phyloP scores from a whole-genome alignment of 2,113 vertebrate genomes.

The Ceuthmochares aereus region DNA sequence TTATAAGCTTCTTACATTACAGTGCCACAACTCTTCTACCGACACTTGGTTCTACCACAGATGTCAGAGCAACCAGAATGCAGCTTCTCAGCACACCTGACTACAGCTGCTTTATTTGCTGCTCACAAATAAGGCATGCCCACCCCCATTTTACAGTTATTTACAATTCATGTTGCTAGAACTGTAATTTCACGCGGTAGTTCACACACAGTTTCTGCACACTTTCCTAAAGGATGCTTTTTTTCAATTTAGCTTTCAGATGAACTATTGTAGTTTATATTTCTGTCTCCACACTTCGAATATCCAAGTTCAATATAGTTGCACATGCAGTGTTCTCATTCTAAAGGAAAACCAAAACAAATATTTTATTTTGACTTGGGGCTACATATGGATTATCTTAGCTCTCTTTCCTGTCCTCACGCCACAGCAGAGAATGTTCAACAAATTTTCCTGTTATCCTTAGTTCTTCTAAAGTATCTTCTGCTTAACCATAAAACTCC shows the following conservation, averaged over 20 bases:
- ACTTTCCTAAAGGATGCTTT: neutral
- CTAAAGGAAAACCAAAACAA: neutral
- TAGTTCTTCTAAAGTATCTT: neutral
- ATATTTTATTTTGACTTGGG: neutral
- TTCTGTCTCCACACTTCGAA: neutral
- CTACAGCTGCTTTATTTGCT: neutral
- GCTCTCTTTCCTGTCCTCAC: neutral
- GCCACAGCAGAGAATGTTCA: neutral
- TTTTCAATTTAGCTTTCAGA: neutral
- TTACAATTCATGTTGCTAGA: neutral
- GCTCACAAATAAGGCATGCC: neutral
- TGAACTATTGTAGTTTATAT: neutral
- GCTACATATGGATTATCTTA: neutral
- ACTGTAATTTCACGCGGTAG: neutral
- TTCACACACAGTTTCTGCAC: neutral
- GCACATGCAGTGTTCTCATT: neutral
- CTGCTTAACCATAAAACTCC: neutral
- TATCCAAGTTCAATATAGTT: neutral
- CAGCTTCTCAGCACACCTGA: neutral
- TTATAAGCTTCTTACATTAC: neutral
- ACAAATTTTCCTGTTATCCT: neutral
- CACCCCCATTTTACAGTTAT: neutral
- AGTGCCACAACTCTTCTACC: neutral
- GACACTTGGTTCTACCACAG: neutral
- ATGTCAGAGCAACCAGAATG: neutral